These are phyloP conservation scores for Pachypsylla venusta DNA, from an alignment of 1,140 invertebrate genomes.

Conservation along the genomic window DNA sequence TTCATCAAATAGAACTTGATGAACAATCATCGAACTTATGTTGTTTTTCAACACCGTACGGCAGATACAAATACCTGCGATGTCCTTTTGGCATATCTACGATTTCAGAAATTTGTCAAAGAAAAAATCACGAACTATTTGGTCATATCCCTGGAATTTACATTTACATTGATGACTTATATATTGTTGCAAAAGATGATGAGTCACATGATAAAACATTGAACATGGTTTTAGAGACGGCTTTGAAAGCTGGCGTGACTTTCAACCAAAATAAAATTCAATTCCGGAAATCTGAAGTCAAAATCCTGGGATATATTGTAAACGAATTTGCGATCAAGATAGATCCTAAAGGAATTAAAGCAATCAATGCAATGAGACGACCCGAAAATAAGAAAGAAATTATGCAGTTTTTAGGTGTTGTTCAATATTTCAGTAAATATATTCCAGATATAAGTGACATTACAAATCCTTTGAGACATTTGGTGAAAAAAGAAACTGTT, in stretches of 20 bases:
- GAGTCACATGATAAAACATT: constrained; percentile 27
- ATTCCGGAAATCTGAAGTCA: constrained; percentile 20
- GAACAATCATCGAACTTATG: constrained; percentile 20
- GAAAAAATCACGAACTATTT: constrained; percentile 23
- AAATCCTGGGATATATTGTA: constrained; percentile 27
- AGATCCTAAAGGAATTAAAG: constrained; percentile 27
- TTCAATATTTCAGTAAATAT: constrained; percentile 30
- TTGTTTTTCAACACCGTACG: constrained; percentile 25
- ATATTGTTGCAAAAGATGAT: constrained; percentile 22
- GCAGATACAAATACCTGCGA: constrained; percentile 24
- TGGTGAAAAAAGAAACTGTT: constrained; percentile 25
- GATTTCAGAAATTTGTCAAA: constrained; percentile 19
- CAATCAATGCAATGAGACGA: constrained; percentile 26
- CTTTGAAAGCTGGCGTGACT: constrained; percentile 17
- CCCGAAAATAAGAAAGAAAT: constrained; percentile 28
- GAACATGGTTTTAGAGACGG: constrained; percentile 22
- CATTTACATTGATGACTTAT: constrained; percentile 27
- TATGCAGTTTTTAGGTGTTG: constrained; percentile 32
- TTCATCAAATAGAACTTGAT: constrained; percentile 25
- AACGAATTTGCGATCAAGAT: constrained; percentile 24
- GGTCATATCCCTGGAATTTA: constrained; percentile 22
- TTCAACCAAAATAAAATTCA: constrained; percentile 23
- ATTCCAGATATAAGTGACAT: constrained; percentile 28
- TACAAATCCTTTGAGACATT: constrained; percentile 25
- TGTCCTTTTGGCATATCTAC: constrained; percentile 26